Percentiles rank a stretch among this genome's conserved stretches.
phyloP scores from a whole-genome alignment of 1,140 invertebrate genomes.

The Bombus cullumanus region DNA sequence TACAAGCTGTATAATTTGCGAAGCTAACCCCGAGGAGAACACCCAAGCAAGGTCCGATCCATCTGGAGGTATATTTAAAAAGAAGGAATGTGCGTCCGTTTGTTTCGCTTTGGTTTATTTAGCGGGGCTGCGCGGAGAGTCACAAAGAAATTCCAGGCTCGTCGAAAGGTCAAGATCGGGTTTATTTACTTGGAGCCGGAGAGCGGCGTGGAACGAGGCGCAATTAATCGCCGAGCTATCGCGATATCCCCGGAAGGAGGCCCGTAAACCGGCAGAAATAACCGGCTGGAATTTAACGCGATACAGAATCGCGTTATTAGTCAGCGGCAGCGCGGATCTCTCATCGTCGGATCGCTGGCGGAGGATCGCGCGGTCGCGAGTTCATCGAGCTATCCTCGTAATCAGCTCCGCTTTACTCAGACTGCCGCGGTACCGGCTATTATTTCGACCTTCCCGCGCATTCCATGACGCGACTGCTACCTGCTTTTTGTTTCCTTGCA shows the following conservation, averaged over 20 bases:
- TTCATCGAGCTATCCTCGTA: no score
- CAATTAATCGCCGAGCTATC: conserved; percentile 62
- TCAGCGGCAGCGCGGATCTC: conserved; percentile 7
- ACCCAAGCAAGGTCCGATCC: neutral
- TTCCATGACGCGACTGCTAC: conserved; percentile 61
- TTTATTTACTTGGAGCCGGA: conserved; percentile 56
- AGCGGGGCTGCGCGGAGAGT: neutral
- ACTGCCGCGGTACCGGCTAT: conserved; percentile 37
- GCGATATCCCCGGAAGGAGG: conserved; percentile 43
- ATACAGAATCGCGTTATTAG: conserved; percentile 37
- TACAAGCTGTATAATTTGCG: no score
- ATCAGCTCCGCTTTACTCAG: neutral
- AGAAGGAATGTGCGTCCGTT: neutral
- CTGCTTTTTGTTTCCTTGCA: conserved; percentile 66
- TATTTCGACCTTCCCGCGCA: conserved; percentile 65
- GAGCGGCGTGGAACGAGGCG: conserved; percentile 8
- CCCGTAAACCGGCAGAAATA: conserved; percentile 48
- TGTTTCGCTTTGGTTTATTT: conserved; percentile 11
- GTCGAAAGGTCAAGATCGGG: conserved; percentile 65
- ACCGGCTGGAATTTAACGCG: conserved; percentile 61
- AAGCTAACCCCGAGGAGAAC: neutral
- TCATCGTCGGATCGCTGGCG: no score
- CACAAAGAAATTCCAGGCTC: conserved; percentile 51
- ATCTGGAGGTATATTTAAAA: neutral
- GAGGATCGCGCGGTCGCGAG: neutral